These are phyloP conservation scores for Epicampocera succincta DNA, from an alignment of 2,888 invertebrate species.

Conservation along the genomic window DNA sequence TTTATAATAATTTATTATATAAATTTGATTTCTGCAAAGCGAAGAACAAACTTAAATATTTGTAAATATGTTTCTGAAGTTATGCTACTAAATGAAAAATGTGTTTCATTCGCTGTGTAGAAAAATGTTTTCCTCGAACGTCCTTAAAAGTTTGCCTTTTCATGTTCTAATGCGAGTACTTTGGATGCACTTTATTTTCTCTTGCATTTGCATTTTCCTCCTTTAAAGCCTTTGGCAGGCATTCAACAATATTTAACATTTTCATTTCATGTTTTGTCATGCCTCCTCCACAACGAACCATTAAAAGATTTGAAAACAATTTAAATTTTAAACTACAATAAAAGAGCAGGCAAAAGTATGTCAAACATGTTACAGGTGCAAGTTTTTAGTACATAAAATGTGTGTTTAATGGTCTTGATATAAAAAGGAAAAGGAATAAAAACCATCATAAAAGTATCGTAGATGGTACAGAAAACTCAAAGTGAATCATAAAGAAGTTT, in stretches of 20 bases:
- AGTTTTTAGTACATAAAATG: slow-evolving; percentile 37
- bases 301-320: slow-evolving; percentile 19
- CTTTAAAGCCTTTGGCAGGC: neutral
- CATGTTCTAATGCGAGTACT: slow-evolving; percentile 24
- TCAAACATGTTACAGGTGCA: slow-evolving; percentile 24
- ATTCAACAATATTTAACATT: neutral
- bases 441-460: slow-evolving; percentile 34
- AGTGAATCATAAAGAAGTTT: neutral
- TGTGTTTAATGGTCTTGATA: slow-evolving; percentile 40
- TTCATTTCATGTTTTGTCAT: neutral
- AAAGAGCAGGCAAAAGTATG: slow-evolving; percentile 6
- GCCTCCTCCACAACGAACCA: neutral
- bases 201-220: neutral
- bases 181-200: slow-evolving; percentile 30
- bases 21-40: too few relatives aligned
- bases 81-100: too few relatives aligned
- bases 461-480: slow-evolving; percentile 13
- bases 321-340: slow-evolving; percentile 19
- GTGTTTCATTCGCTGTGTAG: neutral
- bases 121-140: neutral
- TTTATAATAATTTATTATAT: too few relatives aligned
- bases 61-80: too few relatives aligned
- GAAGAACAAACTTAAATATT: too few relatives aligned
- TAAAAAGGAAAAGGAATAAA: neutral
- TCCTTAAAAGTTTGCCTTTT: neutral